Evolutionary conservation across 2,888 invertebrate species (phyloP), one percentile per base, ranked within the genome.

Genomic region (Tenthredo scrophulariae): DNA sequence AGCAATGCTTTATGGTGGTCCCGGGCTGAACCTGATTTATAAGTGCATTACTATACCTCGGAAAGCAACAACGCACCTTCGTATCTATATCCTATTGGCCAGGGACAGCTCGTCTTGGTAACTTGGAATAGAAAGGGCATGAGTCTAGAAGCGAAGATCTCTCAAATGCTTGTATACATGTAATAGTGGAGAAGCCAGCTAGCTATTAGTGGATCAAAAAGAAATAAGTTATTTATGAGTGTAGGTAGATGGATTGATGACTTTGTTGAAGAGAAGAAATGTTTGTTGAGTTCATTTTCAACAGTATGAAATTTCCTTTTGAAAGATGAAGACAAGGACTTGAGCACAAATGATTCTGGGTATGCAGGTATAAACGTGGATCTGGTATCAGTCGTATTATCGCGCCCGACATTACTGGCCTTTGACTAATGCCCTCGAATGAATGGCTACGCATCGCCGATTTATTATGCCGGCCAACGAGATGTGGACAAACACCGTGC

Each of bases 1-100:
- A 91, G 93, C 93, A 92, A 93, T 93, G 93, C 93, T 93, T 93
- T 93, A 93, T 93, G 93, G 93, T 93, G 93, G 93, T 93, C 93
- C 92, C 88, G 89, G 91, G 91, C 92, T 93, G 93, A 93, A 93
- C 93, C 91, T 93, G 93, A 93, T 93, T 93, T 93, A 93, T 93
- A 93, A 92, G 93, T 93, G 93, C 93, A 93, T 93, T 93, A 93
- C 93, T 89, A 90, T 90, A 90, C 89, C 90, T 88, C 86, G 89
- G 88, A 90, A 89, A 67, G 83, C 83, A 83, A 83, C 83, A 83
- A 46, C 83, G 83, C 67, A 83, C 83, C 83, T 65, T 70, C 83
- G 67, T 89, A 89, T 90, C 88, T 88, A 87, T 89, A 88, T 89
- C 87, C 89, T 89, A 89, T 90, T 90, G 90, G 89, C 88, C 87